Percentiles rank a stretch among this genome's conserved stretches.
Evolutionary conservation across 2,113 vertebrate species (phyloP).

Genomic region (Polyodon spathula): DNA sequence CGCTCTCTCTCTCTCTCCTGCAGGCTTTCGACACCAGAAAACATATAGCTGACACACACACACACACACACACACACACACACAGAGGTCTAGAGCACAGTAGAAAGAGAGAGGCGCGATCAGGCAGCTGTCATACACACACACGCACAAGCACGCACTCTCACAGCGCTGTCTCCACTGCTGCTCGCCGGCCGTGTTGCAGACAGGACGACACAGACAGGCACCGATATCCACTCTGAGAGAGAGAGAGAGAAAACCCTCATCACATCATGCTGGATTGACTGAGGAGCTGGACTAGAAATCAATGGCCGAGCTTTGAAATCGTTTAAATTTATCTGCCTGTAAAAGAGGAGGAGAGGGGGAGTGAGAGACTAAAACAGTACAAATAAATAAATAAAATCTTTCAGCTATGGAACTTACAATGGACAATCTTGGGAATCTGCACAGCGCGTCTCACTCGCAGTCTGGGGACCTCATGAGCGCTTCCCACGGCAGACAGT

Average conservation of each 20-base stretch:
- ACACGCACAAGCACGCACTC: constrained; percentile 36
- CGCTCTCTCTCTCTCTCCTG: too few species aligned
- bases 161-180: too few species aligned
- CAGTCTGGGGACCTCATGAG: constrained; percentile 85
- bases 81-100: constrained; percentile 34
- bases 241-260: constrained; percentile 36
- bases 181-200: too few species aligned
- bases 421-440: constrained; percentile 88
- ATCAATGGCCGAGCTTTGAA: constrained; percentile 71
- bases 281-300: constrained; percentile 51
- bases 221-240: neutral
- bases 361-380: constrained; percentile 29
- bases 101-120: too few species aligned
- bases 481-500: constrained; percentile 70
- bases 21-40: too few species aligned
- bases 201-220: constrained; percentile 19
- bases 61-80: constrained; percentile 44
- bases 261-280: constrained; percentile 62
- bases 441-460: constrained; percentile 80
- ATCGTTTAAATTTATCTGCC: constrained; percentile 65
- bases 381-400: constrained; percentile 50
- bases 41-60: too few species aligned
- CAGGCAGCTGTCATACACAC: constrained; percentile 33
- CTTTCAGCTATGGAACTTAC: constrained; percentile 82
- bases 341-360: constrained; percentile 47